Evolutionary conservation across 2,888 invertebrate species (phyloP).

Genomic region (Parnassius orleans): DNA sequence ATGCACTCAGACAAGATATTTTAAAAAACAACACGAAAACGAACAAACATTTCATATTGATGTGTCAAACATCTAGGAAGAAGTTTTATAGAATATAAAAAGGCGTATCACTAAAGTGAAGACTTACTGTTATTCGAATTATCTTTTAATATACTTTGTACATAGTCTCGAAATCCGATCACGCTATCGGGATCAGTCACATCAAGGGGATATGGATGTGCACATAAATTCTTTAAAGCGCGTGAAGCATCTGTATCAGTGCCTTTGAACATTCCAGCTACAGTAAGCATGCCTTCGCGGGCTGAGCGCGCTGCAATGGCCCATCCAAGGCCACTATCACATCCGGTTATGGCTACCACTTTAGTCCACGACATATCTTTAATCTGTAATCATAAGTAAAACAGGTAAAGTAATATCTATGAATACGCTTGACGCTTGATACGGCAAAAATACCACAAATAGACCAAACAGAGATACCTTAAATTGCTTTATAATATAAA

Average conservation of each 20-base stretch:
- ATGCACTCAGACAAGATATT: no score
- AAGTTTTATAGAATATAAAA: no score
- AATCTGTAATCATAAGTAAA: conserved; percentile 13
- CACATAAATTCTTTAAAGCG: conserved; percentile 59
- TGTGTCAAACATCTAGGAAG: no score
- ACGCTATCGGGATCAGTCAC: conserved; percentile 83
- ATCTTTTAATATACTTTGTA: conserved; percentile 66
- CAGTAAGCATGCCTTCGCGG: conserved; percentile 85
- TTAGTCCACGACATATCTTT: conserved; percentile 49
- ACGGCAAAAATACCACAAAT: neutral
- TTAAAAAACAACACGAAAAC: no score
- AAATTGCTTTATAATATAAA: conserved; percentile 3
- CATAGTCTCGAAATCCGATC: conserved; percentile 64
- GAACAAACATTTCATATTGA: no score
- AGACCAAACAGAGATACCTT: neutral
- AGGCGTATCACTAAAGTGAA: neutral
- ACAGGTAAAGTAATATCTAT: neutral
- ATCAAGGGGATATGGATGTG: conserved; percentile 82
- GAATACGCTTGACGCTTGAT: conserved; percentile 12
- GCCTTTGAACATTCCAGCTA: conserved; percentile 86
- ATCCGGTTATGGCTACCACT: conserved; percentile 89
- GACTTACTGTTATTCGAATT: conserved; percentile 77
- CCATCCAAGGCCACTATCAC: conserved; percentile 92
- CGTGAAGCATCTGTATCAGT: conserved; percentile 72
- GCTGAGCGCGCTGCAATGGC: conserved; percentile 83